Conservation (phyloP, 2,888 invertebrate genomes). For the Scrobipalpa costella region DNA sequence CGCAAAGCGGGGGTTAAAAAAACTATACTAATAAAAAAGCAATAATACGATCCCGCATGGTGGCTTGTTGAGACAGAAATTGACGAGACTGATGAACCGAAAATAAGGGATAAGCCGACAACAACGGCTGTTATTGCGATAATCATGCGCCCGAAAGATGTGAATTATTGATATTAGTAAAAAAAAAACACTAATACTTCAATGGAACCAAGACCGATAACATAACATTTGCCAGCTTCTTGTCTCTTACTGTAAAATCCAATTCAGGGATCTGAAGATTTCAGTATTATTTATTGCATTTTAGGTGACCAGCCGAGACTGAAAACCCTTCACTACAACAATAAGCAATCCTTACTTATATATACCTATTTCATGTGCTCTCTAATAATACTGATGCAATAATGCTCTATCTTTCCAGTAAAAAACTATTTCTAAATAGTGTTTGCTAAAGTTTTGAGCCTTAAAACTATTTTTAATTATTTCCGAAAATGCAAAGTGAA, state of each 20-base stretch:
- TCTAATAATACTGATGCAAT: too few relatives aligned
- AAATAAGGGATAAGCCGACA: constrained; percentile 50
- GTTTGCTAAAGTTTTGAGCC: background rate
- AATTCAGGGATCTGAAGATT: too few relatives aligned
- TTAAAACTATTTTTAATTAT: background rate
- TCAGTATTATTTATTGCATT: too few relatives aligned
- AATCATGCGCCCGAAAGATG: constrained; percentile 21
- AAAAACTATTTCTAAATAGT: too few relatives aligned
- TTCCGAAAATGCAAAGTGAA: background rate
- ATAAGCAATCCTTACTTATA: background rate
- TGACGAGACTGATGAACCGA: constrained; percentile 75
- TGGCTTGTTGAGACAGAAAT: constrained; percentile 74
- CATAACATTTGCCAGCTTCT: too few relatives aligned
- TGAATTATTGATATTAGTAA: background rate
- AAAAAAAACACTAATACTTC: background rate
- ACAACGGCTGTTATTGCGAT: constrained; percentile 34
- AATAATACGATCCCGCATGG: constrained; percentile 80
- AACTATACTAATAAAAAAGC: constrained; percentile 78
- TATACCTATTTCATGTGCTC: too few relatives aligned
- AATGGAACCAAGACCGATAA: too few relatives aligned
- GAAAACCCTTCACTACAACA: background rate
- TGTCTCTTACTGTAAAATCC: too few relatives aligned
- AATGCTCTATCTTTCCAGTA: too few relatives aligned
- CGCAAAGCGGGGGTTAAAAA: constrained; percentile 66
- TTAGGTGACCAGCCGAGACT: background rate